Evolutionary conservation across 64 coral and sea anemone genomes (phyloP), one percentile per base, ranked within the genome.

Genomic region (Pachyseris speciosa): DNA sequence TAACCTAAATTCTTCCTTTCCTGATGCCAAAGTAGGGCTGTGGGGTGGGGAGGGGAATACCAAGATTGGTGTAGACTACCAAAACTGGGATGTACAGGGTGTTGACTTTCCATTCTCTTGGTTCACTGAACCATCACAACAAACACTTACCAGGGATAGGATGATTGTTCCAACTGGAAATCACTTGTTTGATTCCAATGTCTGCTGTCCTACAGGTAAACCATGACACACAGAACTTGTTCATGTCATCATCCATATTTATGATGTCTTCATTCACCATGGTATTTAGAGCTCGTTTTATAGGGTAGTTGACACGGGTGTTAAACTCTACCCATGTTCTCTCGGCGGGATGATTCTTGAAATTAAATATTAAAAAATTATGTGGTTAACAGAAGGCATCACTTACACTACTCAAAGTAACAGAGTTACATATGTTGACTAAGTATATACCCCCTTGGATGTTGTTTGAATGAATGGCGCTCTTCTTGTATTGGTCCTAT

Each of bases 201-300:
- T 52, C 69, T 47, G 47, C 47, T 7, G 59, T 22, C 37, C 57
- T 64, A 0, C 17, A 64, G 4, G 87, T 30, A 42, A 89, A 47
- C 30, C 37, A 76, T 39, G 86, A 89, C 58, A 80, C 74, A 47
- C 33, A 61, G 55, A 84, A 84, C 55, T 84, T 84, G 52, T 4
- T 65, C 34, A 84, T 64, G 80, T 84, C 80, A 41, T 84, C 80
- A 44, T 84, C 55, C 80, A 84, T 84, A 45, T 84, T 41, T 28
- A 37, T 5, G 42, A 58, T 51, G 59, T 83, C 78, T 38, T 83
- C 50, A 61, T 83, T 83, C 38, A 67, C 87, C 87, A 90, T 79
- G 5, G 20, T 0, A 67, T 80, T 78, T 31, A 79, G 39, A 44
- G 20, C 41, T 50, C 3, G 38, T 27, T 80, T 80, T 20, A 90